Percentiles rank a stretch among this genome's conserved stretches.
These are phyloP conservation scores for Mus caroli DNA, from an alignment of 2,797 vertebrate species.

Conservation along the genomic window DNA sequence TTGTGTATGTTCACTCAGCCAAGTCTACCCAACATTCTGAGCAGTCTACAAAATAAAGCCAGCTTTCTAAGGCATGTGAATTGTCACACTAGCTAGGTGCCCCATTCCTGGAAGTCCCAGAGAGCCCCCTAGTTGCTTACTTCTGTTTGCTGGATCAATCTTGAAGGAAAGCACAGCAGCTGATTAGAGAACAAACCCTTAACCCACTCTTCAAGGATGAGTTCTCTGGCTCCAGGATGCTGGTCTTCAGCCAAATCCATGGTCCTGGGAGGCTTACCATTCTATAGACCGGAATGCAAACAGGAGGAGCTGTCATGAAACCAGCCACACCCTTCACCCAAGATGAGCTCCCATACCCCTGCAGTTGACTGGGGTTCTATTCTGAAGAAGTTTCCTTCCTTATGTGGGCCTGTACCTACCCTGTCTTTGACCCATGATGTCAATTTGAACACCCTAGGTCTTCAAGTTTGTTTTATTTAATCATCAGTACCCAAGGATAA, in stretches of 20 bases:
- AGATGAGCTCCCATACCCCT: not conserved
- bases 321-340: not conserved
- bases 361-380: not conserved
- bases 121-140: slow-evolving; percentile 22
- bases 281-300: slow-evolving; percentile 20
- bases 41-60: slow-evolving; percentile 34
- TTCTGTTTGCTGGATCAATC: slow-evolving; percentile 22
- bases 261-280: not conserved
- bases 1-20: slow-evolving; percentile 11
- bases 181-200: slow-evolving; percentile 31
- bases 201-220: not conserved
- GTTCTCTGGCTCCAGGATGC: not conserved
- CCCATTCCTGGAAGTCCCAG: not conserved
- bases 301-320: slow-evolving; percentile 23
- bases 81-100: not conserved
- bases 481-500: not conserved
- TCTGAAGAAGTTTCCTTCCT: not conserved
- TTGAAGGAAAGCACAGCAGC: not conserved
- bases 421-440: not conserved
- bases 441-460: not conserved
- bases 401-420: not conserved
- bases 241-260: slow-evolving; percentile 1
- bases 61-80: not conserved
- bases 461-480: slow-evolving; percentile 59
- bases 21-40: not conserved